Base-by-base conservation (phyloP, 2,888 invertebrate species). In the Amphipoea oculea region DNA sequence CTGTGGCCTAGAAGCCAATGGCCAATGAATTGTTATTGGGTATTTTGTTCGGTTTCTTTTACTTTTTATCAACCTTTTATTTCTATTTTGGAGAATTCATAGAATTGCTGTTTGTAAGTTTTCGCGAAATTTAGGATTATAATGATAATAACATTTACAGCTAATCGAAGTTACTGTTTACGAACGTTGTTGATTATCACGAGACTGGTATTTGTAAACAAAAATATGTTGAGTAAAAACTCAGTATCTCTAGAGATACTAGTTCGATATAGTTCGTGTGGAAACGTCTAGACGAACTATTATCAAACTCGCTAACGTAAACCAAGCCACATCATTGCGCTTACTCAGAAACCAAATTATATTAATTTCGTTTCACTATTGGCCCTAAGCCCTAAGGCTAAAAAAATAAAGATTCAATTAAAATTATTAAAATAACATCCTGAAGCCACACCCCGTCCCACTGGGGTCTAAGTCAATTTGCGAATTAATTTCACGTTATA, bases 401-500 rank as follows among this genome's bases (percentile, higher is more conserved):
- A 87, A 75, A 84, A 84, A 80, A 85, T 62, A 75, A 48, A 68
- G 76, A 69, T 74, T 76, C 85, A 65, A 81, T 87, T 85, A 65
- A 77, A 87, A 87, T 85, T 4, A 75, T 77, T 74, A 76, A 67
- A 87, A 87, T 77, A 69, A 85, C 68, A 85, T 69, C 65, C 62
- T 73, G 63, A 42, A 74, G 63, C 87, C 73, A 65, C 81, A 57
- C 36, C 36, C 36, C 36, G 67, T 42, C 45, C 57, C 70, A 82
- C 65, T 86, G 78, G 78, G 88, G 86, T 83, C 78, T 57, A 57
- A 79, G 79, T 77, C 77, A 88, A 88, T 86, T 82, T 82, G 40
- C 51, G 71, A 88, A 88, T 86, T 82, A 88, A 86, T 88, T 86
- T 82, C 70, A 63, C 76, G 72, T 80, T 76, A 60, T 72, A 80